Percentiles rank a stretch among this genome's conserved stretches.
Evolutionary conservation across 92 coral and sea anemone species (phyloP).

Genomic region (Zoanthus solanderi): DNA sequence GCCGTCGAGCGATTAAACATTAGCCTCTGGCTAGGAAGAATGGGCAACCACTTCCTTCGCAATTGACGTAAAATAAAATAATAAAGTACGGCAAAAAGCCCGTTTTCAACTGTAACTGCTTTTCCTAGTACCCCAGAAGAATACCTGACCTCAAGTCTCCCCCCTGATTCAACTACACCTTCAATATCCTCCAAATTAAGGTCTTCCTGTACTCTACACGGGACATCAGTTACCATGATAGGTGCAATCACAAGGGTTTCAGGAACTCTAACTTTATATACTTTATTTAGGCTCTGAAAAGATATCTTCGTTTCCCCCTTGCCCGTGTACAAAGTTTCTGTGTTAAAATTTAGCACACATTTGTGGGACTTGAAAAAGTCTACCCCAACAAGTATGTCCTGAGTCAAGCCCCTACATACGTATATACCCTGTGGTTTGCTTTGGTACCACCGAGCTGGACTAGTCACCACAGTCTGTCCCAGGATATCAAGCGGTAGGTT

Average conservation of each 20-base stretch:
- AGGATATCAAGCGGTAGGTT: background rate
- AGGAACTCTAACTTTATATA: constrained; percentile 29
- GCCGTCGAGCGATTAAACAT: too few relatives aligned
- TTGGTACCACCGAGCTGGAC: background rate
- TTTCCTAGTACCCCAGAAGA: too few relatives aligned
- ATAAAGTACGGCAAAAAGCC: too few relatives aligned
- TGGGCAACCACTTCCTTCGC: too few relatives aligned
- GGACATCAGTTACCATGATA: background rate
- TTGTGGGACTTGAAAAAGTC: constrained; percentile 6
- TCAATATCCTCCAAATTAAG: too few relatives aligned
- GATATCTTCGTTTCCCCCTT: background rate
- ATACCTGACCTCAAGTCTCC: too few relatives aligned
- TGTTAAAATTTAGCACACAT: too few relatives aligned
- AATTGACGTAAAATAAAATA: too few relatives aligned
- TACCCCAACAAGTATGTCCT: constrained; percentile 22
- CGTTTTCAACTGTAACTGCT: too few relatives aligned
- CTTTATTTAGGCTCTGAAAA: background rate
- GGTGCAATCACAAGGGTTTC: constrained; percentile 48
- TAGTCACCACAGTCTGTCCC: background rate
- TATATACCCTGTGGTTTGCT: background rate
- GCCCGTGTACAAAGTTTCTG: background rate
- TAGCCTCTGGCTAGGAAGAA: too few relatives aligned
- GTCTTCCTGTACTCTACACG: too few relatives aligned
- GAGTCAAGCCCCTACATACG: constrained; percentile 27
- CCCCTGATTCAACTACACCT: too few relatives aligned